Evolutionary conservation across 92 coral and sea anemone genomes (phyloP).

Genomic region (Ricordea florida): DNA sequence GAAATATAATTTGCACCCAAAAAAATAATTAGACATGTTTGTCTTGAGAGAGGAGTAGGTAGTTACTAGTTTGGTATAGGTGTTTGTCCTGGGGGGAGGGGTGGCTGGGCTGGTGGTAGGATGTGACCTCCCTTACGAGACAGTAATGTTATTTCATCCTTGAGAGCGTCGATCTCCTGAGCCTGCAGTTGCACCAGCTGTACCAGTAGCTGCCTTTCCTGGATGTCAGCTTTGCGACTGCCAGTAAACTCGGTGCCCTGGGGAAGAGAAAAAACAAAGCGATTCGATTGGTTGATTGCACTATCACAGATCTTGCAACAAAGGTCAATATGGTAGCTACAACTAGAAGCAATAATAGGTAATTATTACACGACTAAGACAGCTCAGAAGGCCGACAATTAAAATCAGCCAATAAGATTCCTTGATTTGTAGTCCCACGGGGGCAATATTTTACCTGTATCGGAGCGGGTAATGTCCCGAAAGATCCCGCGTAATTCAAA

Average conservation of each 20-base stretch:
- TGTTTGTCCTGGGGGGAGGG: conserved; percentile 97
- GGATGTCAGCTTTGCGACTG: conserved; percentile 91
- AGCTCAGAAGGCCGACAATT: too few relatives aligned
- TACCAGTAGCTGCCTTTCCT: conserved; percentile 94
- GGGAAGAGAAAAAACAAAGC: not conserved
- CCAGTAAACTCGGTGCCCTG: conserved; percentile 99
- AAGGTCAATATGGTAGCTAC: too few relatives aligned
- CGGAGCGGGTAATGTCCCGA: too few relatives aligned
- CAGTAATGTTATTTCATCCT: conserved; percentile 96
- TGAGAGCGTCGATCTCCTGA: conserved; percentile 97
- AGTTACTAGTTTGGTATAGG: conserved; percentile 90
- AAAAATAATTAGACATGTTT: too few relatives aligned
- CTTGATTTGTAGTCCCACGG: too few relatives aligned
- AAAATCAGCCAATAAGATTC: too few relatives aligned
- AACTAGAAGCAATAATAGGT: too few relatives aligned
- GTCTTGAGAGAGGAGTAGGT: not conserved
- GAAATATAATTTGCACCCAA: not conserved
- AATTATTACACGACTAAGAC: too few relatives aligned
- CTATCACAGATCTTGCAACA: not conserved
- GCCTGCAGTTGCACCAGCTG: conserved; percentile 98
- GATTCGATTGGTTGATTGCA: not conserved
- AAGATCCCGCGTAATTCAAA: too few relatives aligned
- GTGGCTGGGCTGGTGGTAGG: conserved; percentile 98
- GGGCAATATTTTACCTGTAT: too few relatives aligned
- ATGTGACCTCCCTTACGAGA: conserved; percentile 99